A percentile compares a stretch with the other conserved stretches of the same genome.
Evolutionary conservation across 1,140 invertebrate species (phyloP).

Genomic region (Notospermus geniculatus): DNA sequence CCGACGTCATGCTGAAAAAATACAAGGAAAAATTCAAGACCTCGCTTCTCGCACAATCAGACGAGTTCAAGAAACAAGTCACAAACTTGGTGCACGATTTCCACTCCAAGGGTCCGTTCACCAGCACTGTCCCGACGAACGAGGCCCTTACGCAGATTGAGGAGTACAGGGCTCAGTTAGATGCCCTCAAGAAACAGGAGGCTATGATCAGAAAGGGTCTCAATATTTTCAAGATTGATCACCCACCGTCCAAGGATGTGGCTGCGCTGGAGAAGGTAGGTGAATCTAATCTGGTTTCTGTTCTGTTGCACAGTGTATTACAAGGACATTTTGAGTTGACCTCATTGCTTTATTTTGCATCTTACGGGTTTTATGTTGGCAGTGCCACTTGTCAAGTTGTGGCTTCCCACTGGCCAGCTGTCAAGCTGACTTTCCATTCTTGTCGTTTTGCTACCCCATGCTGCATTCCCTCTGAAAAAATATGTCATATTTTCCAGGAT

Average conservation of each 20-base stretch:
- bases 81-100: slow-evolving; percentile 64
- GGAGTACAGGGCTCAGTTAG: slow-evolving; percentile 62
- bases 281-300: too few species aligned
- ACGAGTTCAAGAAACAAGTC: slow-evolving; percentile 67
- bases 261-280: slow-evolving; percentile 66
- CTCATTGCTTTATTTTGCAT: too few species aligned
- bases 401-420: too few species aligned
- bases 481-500: slow-evolving; percentile 61
- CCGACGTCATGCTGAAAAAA: slow-evolving; percentile 66
- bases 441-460: too few species aligned
- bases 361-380: too few species aligned
- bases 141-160: slow-evolving; percentile 67
- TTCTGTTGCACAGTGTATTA: too few species aligned
- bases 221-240: slow-evolving; percentile 71
- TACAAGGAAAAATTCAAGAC: slow-evolving; percentile 73
- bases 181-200: slow-evolving; percentile 66
- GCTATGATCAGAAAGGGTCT: slow-evolving; percentile 66
- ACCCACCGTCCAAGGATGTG: slow-evolving; percentile 70
- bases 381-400: too few species aligned
- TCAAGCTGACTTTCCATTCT: too few species aligned
- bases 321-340: too few species aligned
- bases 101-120: slow-evolving; percentile 59
- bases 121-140: slow-evolving; percentile 55
- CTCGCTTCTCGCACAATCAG: slow-evolving; percentile 65
- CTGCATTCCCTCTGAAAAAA: background rate